These are phyloP conservation scores for Caenorhabditis sinica DNA, from an alignment of 2,888 invertebrate genomes.

Conservation along the genomic window DNA sequence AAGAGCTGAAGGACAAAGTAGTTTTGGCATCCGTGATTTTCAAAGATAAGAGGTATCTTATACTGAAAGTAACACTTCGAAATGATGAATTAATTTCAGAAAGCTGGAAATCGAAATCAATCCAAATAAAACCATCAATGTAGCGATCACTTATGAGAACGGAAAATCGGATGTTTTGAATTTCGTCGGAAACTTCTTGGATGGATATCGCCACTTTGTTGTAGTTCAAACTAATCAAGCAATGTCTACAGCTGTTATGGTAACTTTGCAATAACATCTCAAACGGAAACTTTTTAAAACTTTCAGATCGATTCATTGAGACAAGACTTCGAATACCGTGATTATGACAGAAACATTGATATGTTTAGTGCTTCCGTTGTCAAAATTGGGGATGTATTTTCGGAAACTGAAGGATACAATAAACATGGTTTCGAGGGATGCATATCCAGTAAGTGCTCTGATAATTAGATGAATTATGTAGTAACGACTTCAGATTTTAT, in stretches of 20 bases:
- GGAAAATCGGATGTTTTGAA: constrained; percentile 67
- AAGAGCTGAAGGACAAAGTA: constrained; percentile 38
- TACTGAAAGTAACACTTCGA: neutral
- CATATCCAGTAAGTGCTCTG: constrained; percentile 68
- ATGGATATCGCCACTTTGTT: constrained; percentile 79
- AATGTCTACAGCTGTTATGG: constrained; percentile 68
- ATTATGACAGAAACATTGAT: constrained; percentile 52
- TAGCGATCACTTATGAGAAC: constrained; percentile 65
- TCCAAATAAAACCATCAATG: constrained; percentile 75
- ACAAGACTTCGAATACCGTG: constrained; percentile 62
- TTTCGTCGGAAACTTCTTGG: constrained; percentile 77
- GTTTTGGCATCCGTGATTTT: constrained; percentile 51
- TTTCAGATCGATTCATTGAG: constrained; percentile 67
- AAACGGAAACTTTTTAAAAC: neutral
- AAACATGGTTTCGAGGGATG: constrained; percentile 69
- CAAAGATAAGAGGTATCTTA: constrained; percentile 48
- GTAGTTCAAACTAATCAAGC: constrained; percentile 71
- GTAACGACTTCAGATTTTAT: constrained; percentile 66
- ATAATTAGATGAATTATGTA: neutral
- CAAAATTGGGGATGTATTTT: constrained; percentile 51
- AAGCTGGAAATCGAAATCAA: constrained; percentile 75
- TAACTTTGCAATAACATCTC: constrained; percentile 3
- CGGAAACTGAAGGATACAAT: constrained; percentile 58
- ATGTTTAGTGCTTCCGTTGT: constrained; percentile 62
- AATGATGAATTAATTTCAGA: constrained; percentile 47